A percentile compares a stretch with the other conserved stretches of the same genome.
Conservation (phyloP, 2,797 vertebrate genomes). For the Carcharodon carcharias region DNA sequence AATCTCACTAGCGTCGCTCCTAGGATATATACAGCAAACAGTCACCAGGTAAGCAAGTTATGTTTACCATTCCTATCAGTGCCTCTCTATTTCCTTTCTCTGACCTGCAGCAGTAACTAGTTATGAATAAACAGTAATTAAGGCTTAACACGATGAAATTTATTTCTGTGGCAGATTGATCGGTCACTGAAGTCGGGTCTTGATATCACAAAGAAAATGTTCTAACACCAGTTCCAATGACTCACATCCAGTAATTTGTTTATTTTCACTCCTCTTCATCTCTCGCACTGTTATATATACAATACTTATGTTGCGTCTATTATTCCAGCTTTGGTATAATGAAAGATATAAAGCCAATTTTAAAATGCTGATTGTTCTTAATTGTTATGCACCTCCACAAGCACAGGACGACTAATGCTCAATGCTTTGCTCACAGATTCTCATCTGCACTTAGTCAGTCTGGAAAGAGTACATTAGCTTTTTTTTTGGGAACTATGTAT, state of each 20-base stretch:
- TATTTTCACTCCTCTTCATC: neutral
- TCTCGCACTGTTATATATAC: neutral
- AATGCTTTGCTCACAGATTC: neutral
- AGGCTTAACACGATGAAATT: neutral
- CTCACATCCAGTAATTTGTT: neutral
- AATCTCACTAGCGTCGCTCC: neutral
- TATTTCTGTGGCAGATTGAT: neutral
- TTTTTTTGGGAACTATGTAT: neutral
- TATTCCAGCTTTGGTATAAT: neutral
- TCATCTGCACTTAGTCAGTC: no score
- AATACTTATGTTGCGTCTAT: neutral
- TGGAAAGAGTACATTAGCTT: neutral
- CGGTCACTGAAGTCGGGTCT: neutral
- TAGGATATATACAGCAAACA: neutral
- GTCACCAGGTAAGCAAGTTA: neutral
- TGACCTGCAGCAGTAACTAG: neutral
- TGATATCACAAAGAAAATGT: neutral
- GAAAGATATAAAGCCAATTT: neutral
- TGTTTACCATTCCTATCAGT: neutral
- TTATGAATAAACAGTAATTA: neutral
- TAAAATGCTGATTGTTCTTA: neutral
- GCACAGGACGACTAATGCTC: neutral
- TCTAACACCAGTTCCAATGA: neutral
- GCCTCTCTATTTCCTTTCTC: neutral
- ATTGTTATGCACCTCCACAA: neutral